Evolutionary conservation across 2,113 vertebrate species (phyloP).

Genomic region (Pardalotus punctatus): DNA sequence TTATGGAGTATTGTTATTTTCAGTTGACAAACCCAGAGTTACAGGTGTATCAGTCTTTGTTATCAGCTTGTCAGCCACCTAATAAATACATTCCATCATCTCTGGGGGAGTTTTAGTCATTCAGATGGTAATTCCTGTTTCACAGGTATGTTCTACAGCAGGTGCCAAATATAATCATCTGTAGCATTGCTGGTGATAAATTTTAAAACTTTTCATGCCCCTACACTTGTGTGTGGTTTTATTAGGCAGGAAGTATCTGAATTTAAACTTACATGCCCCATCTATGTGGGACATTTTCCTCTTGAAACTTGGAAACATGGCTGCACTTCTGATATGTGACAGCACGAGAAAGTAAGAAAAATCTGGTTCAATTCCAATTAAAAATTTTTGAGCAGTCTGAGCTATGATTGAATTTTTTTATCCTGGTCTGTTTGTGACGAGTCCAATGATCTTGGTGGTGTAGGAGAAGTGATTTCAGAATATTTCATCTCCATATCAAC

Average conservation of each 20-base stretch:
- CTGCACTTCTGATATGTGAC: neutral
- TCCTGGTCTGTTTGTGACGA: neutral
- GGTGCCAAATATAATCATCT: neutral
- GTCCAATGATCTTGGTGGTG: neutral
- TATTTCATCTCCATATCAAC: neutral
- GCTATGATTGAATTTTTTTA: neutral
- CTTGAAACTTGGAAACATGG: neutral
- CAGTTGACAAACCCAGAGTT: conserved; percentile 18
- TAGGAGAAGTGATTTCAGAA: neutral
- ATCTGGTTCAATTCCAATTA: neutral
- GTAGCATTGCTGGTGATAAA: neutral
- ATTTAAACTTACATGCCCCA: neutral
- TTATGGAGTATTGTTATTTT: conserved; percentile 13
- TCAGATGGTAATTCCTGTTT: conserved; percentile 51
- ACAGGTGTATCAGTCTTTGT: conserved; percentile 21
- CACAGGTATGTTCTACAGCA: neutral
- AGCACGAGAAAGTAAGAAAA: neutral
- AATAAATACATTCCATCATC: conserved; percentile 57
- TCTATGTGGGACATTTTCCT: neutral
- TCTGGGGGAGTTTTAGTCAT: conserved; percentile 58
- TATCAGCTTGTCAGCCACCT: conserved; percentile 58
- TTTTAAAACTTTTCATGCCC: neutral
- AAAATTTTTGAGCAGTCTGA: neutral
- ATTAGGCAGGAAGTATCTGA: neutral
- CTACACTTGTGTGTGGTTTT: neutral